These are phyloP conservation scores for Euplexia lucipara DNA, from an alignment of 2,888 invertebrate species.

Conservation along the genomic window DNA sequence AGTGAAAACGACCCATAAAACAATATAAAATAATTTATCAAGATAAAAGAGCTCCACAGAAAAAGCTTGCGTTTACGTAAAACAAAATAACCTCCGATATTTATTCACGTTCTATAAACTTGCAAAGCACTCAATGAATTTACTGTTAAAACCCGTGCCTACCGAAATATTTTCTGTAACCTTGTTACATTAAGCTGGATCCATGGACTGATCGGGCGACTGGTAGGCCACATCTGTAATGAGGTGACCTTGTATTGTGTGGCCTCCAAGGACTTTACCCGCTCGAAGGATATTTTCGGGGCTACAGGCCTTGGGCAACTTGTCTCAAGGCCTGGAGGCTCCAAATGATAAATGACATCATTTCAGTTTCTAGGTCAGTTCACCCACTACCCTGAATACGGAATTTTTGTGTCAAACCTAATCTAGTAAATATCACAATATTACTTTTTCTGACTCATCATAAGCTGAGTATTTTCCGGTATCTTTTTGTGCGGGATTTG, in stretches of 20 bases:
- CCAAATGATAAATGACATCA: slow-evolving; percentile 84
- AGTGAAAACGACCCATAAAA: background rate
- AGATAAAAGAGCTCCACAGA: background rate
- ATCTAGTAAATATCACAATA: slow-evolving; percentile 50
- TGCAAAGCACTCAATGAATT: slow-evolving; percentile 51
- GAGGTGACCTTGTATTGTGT: slow-evolving; percentile 79
- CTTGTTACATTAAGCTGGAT: slow-evolving; percentile 75
- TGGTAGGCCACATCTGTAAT: slow-evolving; percentile 69
- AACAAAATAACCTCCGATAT: slow-evolving; percentile 36
- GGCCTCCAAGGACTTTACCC: slow-evolving; percentile 72
- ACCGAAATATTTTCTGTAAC: slow-evolving; percentile 72
- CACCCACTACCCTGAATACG: slow-evolving; percentile 79
- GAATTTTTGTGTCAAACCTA: slow-evolving; percentile 68
- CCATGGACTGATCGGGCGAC: slow-evolving; percentile 73
- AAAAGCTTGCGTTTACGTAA: background rate
- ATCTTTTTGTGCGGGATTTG: slow-evolving; percentile 9
- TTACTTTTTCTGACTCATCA: slow-evolving; percentile 26
- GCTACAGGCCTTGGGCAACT: slow-evolving; percentile 83
- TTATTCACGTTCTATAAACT: slow-evolving; percentile 50
- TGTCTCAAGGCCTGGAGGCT: slow-evolving; percentile 80
- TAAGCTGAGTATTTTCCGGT: slow-evolving; percentile 13
- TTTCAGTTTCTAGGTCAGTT: slow-evolving; percentile 82
- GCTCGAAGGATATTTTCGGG: slow-evolving; percentile 83
- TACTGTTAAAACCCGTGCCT: slow-evolving; percentile 59
- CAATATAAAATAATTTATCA: background rate